Evolutionary conservation across 2,888 invertebrate genomes (phyloP), one percentile per base, ranked within the genome.

Genomic region (Phalangium opilio): DNA sequence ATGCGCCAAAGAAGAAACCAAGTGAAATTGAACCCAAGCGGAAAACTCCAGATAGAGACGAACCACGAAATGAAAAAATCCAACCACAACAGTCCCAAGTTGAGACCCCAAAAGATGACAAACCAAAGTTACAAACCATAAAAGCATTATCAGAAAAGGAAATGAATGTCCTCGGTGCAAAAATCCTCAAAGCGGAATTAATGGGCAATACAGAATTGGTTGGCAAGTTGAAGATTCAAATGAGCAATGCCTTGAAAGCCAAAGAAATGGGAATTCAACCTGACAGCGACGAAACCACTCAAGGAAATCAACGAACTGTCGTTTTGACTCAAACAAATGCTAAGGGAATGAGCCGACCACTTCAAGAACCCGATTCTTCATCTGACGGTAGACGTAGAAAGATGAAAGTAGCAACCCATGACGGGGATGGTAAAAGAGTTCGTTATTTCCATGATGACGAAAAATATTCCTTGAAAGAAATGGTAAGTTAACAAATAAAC

Each of bases 141-240:
- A 27, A 27, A 27, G 50, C 50, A 20, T 41, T 43, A 8, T 35
- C 43, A 3, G 35, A 50, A n/a, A 35, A 48, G 14, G 83, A 95
- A 65, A 77, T 90, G 74, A 98, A 96, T 68, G 78, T 80, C 58
- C 65, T 98, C 38, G 87, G 80, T 36, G 89, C 93, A 2, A 87
- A 83, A 69, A 76, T 91, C 53, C 71, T 96, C 0, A 90, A 90
- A 70, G 93, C 95, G 12, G 91, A 96, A 74, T 77, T 98, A 58
- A 76, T 89, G 73, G 93, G 90, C 15, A 79, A 93, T 63, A 68
- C 64, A 58, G 74, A 75, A 52, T 63, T 81, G 45, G 80, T 80
- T 0, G 63, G 66, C 34, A 75, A 83, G 61, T 68, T 93, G 41
- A 84, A 83, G 66, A 61, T 66, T 3, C 79, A 86, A 64, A 66